Evolutionary conservation across 2,888 invertebrate species (phyloP).

Genomic region (Physocephala rufipes): DNA sequence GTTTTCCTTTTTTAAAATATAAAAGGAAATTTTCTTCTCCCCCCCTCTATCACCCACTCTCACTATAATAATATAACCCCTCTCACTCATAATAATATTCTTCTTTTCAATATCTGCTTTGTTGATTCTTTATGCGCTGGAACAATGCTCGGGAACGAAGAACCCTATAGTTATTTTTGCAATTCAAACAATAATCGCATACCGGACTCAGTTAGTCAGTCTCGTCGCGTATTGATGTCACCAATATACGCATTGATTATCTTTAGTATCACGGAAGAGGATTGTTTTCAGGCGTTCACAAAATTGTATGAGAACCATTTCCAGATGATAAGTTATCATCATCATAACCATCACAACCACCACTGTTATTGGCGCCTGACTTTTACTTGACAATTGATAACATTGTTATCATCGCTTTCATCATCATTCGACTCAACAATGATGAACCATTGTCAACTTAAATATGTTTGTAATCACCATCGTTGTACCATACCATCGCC

Average conservation of each 20-base stretch:
- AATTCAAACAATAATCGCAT: constrained; percentile 11
- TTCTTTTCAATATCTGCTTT: constrained; percentile 7
- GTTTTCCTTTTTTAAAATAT: no score
- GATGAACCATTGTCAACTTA: background rate
- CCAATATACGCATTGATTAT: background rate
- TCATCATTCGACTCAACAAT: background rate
- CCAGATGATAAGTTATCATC: no score
- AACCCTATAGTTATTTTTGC: constrained; percentile 18
- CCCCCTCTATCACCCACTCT: background rate
- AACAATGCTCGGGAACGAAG: background rate
- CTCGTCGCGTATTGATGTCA: constrained; percentile 16
- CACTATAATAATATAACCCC: background rate
- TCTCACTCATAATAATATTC: background rate
- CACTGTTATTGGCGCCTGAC: no score
- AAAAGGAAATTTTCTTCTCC: background rate
- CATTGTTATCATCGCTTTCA: no score
- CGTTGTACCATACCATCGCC: no score
- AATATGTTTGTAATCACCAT: no score
- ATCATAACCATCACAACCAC: no score
- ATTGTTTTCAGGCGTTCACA: constrained; percentile 10
- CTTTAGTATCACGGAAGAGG: background rate
- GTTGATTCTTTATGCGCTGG: constrained; percentile 27
- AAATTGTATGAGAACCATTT: background rate
- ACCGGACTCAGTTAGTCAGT: constrained; percentile 19
- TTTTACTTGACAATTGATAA: no score